Conservation (phyloP, 2,888 invertebrate species). For the Linnaemya tessellans region DNA sequence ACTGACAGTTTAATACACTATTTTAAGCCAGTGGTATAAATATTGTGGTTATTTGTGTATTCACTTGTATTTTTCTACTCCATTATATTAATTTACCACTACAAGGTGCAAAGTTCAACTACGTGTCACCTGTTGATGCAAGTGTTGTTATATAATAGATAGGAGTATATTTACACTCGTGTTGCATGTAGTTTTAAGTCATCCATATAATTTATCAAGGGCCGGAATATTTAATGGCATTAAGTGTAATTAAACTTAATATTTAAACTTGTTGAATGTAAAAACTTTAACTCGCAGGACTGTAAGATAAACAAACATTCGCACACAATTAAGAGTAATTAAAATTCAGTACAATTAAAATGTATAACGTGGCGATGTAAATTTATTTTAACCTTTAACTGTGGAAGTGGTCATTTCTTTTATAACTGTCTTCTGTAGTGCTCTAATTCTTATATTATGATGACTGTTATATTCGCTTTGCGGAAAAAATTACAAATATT, state of each 20-base stretch:
- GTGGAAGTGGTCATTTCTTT: too few species aligned
- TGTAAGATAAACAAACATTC: not conserved
- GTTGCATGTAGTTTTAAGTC: conserved; percentile 32
- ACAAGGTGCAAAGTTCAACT: conserved; percentile 67
- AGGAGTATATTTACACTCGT: not conserved
- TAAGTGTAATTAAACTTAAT: conserved; percentile 54
- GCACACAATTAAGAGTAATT: not conserved
- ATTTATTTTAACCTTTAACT: too few species aligned
- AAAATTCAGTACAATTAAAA: not conserved
- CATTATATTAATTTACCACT: conserved; percentile 55
- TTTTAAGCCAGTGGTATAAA: conserved; percentile 23
- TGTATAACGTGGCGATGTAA: not conserved
- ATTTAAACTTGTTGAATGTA: conserved; percentile 45
- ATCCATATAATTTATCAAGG: conserved; percentile 41
- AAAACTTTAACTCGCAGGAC: not conserved
- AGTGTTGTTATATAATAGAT: conserved; percentile 30
- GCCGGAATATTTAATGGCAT: conserved; percentile 56
- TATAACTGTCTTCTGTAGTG: too few species aligned
- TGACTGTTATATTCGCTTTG: too few species aligned
- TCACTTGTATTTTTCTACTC: conserved; percentile 12
- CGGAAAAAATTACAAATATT: too few species aligned
- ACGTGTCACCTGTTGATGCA: conserved; percentile 65
- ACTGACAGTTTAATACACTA: conserved; percentile 56
- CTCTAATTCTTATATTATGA: too few species aligned
- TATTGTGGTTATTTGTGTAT: conserved; percentile 10